Base-by-base conservation (phyloP, 1,140 invertebrate genomes). In the Augochlora pura region DNA sequence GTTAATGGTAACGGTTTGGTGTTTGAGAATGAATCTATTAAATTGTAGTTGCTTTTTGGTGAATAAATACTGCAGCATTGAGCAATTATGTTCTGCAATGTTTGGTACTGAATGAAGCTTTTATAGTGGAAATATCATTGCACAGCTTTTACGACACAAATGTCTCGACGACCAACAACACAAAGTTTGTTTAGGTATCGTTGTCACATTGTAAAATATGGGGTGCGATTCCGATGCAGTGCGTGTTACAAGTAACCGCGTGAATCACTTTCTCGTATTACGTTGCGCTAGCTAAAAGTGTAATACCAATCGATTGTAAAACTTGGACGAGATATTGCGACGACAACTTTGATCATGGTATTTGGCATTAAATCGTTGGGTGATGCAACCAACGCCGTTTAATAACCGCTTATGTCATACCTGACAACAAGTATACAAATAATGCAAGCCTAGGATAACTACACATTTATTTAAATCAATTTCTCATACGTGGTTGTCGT, bases 181-280 rank as follows among this genome's bases (percentile, higher is more conserved):
- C 27, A 69, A 8, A 32, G 32, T 2, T 6, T 52, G 42, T 27
- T 77, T 6, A 23, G 27, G 32, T 54, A 77, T 77, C 71, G 63
- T 71, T 25, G n/a, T 63, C 60, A 71, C 68, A 77, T 71, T 42
- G 9, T 52, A 16, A 16, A 21, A 25, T 39, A 67, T 68, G 46
- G 52, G 9, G 12, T 57, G 60, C 42, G 63, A 75, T 75, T 80
- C 12, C 63, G n/a, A 70, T 70, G 71, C 39, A 38, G 16, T 62
- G 71, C 70, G 46, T 32, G 76, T 71, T 52, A 62, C 59, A 77
- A 49, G n/a, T 63, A 69, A 46, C 59, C n/a, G 69, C n/a, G 49
- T n/a, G 67, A 60, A 70, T 64, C 67, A 39, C 67, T 71, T 77
- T 77, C 76, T 77, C 59, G 59, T 52, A 71, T 77, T 64, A 81